Conservation (phyloP, 2,113 vertebrate species). For the Bambusicola thoracicus region DNA sequence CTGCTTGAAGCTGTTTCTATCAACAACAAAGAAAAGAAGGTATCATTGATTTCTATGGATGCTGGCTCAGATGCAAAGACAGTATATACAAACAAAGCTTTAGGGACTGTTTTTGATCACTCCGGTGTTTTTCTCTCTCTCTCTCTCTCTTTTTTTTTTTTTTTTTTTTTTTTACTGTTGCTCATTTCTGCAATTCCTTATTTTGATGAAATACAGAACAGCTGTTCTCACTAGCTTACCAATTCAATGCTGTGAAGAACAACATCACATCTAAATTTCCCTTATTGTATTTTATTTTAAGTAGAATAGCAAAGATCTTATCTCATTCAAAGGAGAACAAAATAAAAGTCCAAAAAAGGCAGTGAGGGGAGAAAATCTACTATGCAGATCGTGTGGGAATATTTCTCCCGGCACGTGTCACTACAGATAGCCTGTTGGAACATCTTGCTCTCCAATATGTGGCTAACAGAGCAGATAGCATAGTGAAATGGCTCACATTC, state of each 20-base stretch:
- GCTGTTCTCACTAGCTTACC: constrained; percentile 21
- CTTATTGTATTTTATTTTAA: neutral
- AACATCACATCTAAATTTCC: constrained; percentile 16
- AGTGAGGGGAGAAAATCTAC: neutral
- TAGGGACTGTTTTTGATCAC: constrained; percentile 36
- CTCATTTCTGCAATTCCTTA: neutral
- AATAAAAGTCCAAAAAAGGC: neutral
- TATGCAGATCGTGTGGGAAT: neutral
- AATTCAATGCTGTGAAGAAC: neutral
- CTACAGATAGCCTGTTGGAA: neutral
- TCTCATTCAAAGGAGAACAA: neutral
- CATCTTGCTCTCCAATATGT: neutral
- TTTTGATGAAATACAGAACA: constrained; percentile 54
- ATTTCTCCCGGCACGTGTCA: accelerated
- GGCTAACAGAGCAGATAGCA: neutral
- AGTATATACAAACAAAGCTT: constrained; percentile 39
- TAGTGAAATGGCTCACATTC: neutral
- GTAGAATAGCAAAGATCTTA: neutral
- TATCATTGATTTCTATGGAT: constrained; percentile 38
- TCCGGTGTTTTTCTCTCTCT: neutral
- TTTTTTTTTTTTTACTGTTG: neutral
- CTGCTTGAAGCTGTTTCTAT: constrained; percentile 55
- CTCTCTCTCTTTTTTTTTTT: neutral
- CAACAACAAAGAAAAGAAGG: constrained; percentile 5
- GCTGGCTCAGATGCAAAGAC: constrained; percentile 28